phyloP scores from a whole-genome alignment of 92 coral and sea anemone species.

The Epizoanthus stellaris region DNA sequence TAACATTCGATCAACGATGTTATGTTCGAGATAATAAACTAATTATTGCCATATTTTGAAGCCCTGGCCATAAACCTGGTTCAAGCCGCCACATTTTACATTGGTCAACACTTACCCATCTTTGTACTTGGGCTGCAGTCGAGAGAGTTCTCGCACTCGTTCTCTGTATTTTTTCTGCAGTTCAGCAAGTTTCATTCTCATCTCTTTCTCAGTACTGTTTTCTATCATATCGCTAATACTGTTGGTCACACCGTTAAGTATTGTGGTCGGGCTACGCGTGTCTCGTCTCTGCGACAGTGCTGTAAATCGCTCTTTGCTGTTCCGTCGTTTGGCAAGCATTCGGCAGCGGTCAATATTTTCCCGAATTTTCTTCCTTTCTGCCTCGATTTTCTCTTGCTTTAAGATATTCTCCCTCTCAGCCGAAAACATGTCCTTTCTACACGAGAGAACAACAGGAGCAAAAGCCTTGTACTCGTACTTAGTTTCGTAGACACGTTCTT shows the following conservation, averaged over 20 bases:
- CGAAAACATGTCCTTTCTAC: slow-evolving; percentile 50
- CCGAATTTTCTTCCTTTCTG: slow-evolving; percentile 84
- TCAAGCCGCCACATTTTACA: not conserved
- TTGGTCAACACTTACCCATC: slow-evolving; percentile 74
- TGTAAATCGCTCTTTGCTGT: slow-evolving; percentile 84
- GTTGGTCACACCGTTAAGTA: slow-evolving; percentile 83
- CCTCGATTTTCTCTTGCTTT: slow-evolving; percentile 77
- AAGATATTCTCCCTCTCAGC: slow-evolving; percentile 90
- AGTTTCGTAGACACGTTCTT: slow-evolving; percentile 43
- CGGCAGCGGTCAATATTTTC: slow-evolving; percentile 94
- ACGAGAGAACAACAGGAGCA: slow-evolving; percentile 49
- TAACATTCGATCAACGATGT: no score
- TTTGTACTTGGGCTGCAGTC: slow-evolving; percentile 82
- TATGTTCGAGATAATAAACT: not conserved
- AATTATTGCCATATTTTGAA: not conserved
- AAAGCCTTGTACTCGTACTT: slow-evolving; percentile 46
- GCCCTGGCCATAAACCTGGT: not conserved
- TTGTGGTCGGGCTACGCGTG: slow-evolving; percentile 78
- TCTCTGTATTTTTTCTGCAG: slow-evolving; percentile 95
- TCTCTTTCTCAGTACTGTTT: slow-evolving; percentile 83
- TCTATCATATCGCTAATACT: slow-evolving; percentile 85
- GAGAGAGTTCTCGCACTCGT: slow-evolving; percentile 82
- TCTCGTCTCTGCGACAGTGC: slow-evolving; percentile 78
- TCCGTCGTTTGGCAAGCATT: slow-evolving; percentile 86
- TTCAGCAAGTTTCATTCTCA: slow-evolving; percentile 88